phyloP scores from a whole-genome alignment of 2,113 vertebrate genomes.

The Leptosomus discolor region DNA sequence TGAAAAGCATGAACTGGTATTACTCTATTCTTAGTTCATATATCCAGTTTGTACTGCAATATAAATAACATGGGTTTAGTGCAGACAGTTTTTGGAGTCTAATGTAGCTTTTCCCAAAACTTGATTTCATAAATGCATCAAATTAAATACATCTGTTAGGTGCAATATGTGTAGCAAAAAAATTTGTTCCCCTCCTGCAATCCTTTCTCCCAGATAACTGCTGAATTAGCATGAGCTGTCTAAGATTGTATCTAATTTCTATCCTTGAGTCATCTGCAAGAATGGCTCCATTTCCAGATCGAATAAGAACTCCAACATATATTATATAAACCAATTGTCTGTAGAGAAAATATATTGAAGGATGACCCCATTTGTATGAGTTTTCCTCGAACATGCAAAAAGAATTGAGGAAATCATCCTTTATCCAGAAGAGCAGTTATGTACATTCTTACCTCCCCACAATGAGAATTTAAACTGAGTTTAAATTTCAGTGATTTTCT shows the following conservation, averaged over 20 bases:
- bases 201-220: not conserved
- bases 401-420: not conserved
- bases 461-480: not conserved
- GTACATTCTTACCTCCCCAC: not conserved
- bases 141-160: not conserved
- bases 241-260: not conserved
- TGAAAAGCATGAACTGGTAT: not conserved
- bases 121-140: not conserved
- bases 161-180: not conserved
- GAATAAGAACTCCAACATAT: not conserved
- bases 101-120: not conserved
- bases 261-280: not conserved
- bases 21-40: not conserved
- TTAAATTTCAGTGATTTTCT: not conserved
- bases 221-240: not conserved
- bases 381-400: not conserved
- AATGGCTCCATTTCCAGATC: not conserved
- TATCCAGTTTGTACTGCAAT: not conserved
- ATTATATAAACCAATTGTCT: not conserved
- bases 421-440: not conserved
- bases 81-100: not conserved
- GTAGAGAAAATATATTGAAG: not conserved
- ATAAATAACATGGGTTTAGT: not conserved
- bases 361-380: not conserved
- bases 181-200: not conserved